phyloP scores from a whole-genome alignment of 2,113 vertebrate species.

The Empidonax traillii region DNA sequence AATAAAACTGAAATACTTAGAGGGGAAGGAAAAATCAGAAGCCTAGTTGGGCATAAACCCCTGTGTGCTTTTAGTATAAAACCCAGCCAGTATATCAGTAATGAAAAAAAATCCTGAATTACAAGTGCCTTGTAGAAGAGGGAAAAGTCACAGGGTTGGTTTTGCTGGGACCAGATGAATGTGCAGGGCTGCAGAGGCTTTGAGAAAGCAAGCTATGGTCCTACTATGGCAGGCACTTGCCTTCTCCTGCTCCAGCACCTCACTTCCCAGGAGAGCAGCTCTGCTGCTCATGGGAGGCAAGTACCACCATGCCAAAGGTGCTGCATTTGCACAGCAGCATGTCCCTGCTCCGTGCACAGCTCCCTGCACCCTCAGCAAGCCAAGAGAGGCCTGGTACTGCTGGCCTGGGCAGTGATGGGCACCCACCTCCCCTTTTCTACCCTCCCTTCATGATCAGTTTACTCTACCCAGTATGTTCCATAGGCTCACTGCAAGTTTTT shows the following conservation, averaged over 20 bases:
- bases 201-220: not conserved
- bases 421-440: not conserved
- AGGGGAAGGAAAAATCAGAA: not conserved
- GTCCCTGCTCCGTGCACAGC: not conserved
- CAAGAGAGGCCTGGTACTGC: fast-evolving
- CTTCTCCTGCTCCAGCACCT: not conserved
- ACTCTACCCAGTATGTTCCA: not conserved
- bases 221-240: not conserved
- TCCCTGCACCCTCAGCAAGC: not conserved
- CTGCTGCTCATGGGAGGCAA: fast-evolving
- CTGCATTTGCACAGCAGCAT: fast-evolving
- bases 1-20: not conserved
- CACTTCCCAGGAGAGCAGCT: not conserved
- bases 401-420: fast-evolving
- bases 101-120: not conserved
- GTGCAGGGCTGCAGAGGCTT: not conserved
- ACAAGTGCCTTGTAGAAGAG: fast-evolving
- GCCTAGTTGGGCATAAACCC: not conserved
- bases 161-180: not conserved
- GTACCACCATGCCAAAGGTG: not conserved
- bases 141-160: not conserved
- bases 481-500: not conserved
- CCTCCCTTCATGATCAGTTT: not conserved
- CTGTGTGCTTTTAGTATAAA: not conserved
- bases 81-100: fast-evolving